Percentiles rank a stretch among this genome's conserved stretches.
These are phyloP conservation scores for Cosmopolites sordidus DNA, from an alignment of 2,888 invertebrate genomes.

Conservation along the genomic window DNA sequence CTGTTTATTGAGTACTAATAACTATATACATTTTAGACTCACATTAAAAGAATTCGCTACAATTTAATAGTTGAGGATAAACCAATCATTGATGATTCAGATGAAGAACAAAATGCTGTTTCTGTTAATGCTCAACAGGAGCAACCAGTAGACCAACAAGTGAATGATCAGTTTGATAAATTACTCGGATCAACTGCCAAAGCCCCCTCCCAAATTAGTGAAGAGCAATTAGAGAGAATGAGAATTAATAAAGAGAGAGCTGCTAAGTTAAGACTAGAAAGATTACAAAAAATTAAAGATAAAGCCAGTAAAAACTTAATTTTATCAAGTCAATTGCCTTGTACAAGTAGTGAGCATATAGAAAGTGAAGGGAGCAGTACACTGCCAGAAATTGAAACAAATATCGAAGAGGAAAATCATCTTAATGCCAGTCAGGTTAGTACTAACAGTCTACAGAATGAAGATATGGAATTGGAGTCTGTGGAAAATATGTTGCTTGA, in stretches of 20 bases:
- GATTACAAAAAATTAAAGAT: conserved; percentile 32
- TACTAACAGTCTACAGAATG: neutral
- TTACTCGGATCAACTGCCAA: conserved; percentile 14
- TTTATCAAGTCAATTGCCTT: conserved; percentile 10
- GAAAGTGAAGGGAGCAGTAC: neutral
- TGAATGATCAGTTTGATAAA: conserved; percentile 28
- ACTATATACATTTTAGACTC: conserved; percentile 53
- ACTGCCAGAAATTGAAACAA: neutral
- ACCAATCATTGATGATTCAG: conserved; percentile 40
- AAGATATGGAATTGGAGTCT: too few relatives aligned
- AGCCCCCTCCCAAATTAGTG: conserved; percentile 44
- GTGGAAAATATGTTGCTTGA: neutral
- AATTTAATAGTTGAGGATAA: conserved; percentile 52
- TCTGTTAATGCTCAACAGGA: conserved; percentile 51
- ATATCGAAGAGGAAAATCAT: neutral
- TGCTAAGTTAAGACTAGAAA: conserved; percentile 42
- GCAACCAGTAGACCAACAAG: conserved; percentile 6
- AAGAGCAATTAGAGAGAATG: conserved; percentile 67
- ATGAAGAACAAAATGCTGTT: conserved; percentile 46
- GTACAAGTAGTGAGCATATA: conserved; percentile 9
- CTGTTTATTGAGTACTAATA: too few relatives aligned
- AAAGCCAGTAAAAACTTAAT: conserved; percentile 14
- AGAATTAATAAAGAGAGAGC: conserved; percentile 49
- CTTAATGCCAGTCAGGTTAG: neutral
- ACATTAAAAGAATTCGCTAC: conserved; percentile 62